These are phyloP conservation scores for Parnassius apollo DNA, from an alignment of 2,888 invertebrate species.

Conservation along the genomic window DNA sequence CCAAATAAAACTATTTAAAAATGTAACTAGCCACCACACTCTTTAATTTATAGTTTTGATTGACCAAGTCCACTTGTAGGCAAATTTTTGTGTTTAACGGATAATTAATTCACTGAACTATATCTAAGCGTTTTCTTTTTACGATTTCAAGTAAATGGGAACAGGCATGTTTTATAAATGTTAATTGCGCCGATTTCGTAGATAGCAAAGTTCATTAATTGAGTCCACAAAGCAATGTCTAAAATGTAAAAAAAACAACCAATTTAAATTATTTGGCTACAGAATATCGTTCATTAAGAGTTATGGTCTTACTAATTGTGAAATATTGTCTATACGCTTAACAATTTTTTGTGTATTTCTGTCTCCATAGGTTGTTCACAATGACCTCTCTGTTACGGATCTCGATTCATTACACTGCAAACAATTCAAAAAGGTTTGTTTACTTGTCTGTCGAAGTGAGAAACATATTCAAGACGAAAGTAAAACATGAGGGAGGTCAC, in stretches of 20 bases:
- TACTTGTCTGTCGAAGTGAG: conserved; percentile 42
- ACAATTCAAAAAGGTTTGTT: conserved; percentile 38
- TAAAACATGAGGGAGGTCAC: conserved; percentile 44
- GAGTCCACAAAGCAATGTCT: conserved; percentile 12
- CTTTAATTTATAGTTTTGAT: too few species aligned
- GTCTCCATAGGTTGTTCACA: conserved; percentile 3
- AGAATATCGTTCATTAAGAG: conserved; percentile 17
- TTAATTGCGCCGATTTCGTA: conserved; percentile 8
- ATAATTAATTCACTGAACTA: conserved; percentile 15
- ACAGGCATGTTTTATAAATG: neutral
- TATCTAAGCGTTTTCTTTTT: conserved; percentile 22
- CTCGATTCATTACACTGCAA: conserved; percentile 11
- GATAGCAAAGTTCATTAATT: conserved; percentile 14
- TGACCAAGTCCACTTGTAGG: neutral
- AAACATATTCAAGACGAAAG: conserved; percentile 37
- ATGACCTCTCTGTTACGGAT: conserved; percentile 25
- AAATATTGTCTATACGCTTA: conserved; percentile 8
- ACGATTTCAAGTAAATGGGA: conserved; percentile 21
- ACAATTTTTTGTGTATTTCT: neutral
- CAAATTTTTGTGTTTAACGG: conserved; percentile 9
- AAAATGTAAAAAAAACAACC: conserved; percentile 17
- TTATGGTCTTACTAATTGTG: conserved; percentile 19
- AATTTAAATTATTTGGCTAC: conserved; percentile 14
- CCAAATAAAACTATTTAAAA: too few species aligned
- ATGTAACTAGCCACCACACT: too few species aligned